Evolutionary conservation across 2,888 invertebrate genomes (phyloP).

Genomic region (Entomobrya proxima): DNA sequence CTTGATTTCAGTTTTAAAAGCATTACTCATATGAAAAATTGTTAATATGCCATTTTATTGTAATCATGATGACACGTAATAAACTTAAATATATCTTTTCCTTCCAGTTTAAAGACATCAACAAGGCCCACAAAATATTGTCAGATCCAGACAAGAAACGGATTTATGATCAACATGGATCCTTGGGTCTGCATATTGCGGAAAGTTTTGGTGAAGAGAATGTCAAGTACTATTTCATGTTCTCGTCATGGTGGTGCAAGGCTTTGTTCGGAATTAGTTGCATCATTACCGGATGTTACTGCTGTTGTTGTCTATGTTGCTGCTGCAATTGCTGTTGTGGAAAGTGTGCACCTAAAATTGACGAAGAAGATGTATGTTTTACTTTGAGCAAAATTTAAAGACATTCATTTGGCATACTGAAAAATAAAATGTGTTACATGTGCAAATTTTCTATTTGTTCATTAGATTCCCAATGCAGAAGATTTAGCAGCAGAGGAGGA

Average conservation of each 20-base stretch:
- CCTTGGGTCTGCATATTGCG: slow-evolving; percentile 65
- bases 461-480: slow-evolving; percentile 64
- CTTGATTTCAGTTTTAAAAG: neutral
- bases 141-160: slow-evolving; percentile 65
- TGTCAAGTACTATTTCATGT: slow-evolving; percentile 68
- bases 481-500: slow-evolving; percentile 65
- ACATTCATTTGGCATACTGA: neutral
- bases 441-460: neutral
- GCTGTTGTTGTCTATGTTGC: slow-evolving; percentile 65
- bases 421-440: neutral
- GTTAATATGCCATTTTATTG: no score
- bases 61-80: no score
- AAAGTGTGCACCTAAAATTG: slow-evolving; percentile 62
- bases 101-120: slow-evolving; percentile 68
- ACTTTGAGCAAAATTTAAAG: neutral
- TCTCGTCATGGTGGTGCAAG: slow-evolving; percentile 70
- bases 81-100: neutral
- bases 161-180: slow-evolving; percentile 68
- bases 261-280: slow-evolving; percentile 64
- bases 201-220: slow-evolving; percentile 69
- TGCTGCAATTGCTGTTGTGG: slow-evolving; percentile 69
- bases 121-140: slow-evolving; percentile 66
- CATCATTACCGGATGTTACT: slow-evolving; percentile 64
- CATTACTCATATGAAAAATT: no score
- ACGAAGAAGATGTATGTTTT: slow-evolving; percentile 65